Base-by-base conservation (phyloP, 1,140 invertebrate genomes). In the Drosophila novamexicana region DNA sequence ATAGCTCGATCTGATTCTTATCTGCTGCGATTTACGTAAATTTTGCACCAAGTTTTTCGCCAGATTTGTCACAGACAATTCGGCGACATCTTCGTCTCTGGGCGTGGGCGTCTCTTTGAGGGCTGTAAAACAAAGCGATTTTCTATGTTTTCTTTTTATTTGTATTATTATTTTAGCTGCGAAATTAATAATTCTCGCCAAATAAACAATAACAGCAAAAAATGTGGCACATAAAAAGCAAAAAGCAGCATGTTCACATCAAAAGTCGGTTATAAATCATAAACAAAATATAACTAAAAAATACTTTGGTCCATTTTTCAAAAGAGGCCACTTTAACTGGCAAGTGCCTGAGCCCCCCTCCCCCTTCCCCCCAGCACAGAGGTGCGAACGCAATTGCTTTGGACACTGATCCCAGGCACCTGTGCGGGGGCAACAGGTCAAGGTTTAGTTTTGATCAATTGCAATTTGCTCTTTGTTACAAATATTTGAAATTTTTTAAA, bases 41-140 rank as follows among this genome's bases (percentile, higher is more conserved):
- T 85, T 77, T 39, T 69, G 61, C 64, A 84, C 81, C 73, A 84
- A 84, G n/a, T 42, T 65, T 34, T 34, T 40, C 6, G 22, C 54
- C 16, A n/a, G 2, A 39, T 70, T 81, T 86, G 84, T 77, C 79
- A 84, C 74, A 88, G 84, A 88, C 84, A 83, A 89, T 71, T 80
- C 66, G 84, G 84, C 84, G 84, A 76, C 83, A 67, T 64, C 62
- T 74, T 18, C 58, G n/a, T 54, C 50, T 49, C 44, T 45, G 49
- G 45, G 16, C 69, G 77, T 70, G 75, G 81, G 77, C 64, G 73
- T 45, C 44, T 56, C 39, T 39, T 12, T 56, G 75, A 79, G 79
- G 75, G 64, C 58, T 79, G 75, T 79, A 85, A 77, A 70, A 69
- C 40, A 77, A 77, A 77, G 75, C 64, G 82, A 59, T 78, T 70